Evolutionary conservation across 2,888 invertebrate species (phyloP), one percentile per base, ranked within the genome.

Genomic region (Pseudococcus longispinus): DNA sequence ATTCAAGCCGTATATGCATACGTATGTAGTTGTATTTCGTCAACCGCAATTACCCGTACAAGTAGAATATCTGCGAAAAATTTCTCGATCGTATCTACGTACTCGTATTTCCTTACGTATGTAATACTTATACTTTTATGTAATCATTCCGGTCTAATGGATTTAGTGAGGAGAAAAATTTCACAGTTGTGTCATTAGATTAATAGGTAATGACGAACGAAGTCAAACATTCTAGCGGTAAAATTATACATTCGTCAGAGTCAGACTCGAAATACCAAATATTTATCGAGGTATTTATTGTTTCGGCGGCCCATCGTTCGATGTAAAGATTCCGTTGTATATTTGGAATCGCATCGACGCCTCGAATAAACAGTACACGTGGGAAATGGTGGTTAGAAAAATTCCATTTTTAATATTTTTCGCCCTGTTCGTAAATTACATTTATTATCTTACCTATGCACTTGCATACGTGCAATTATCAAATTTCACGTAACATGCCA

Each of bases 81-180:
- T 60, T 60, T 60, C 51, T 51, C 23, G 23, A 60, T n/a, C 9
- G 13, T 6, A 23, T 3, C 23, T 60, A 60, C 23, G 55, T 55
- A 55, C 8, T 11, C 15, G 9, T 46, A 13, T 46, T 46, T 46
- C 2, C n/a, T n/a, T n/a, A n/a, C n/a, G n/a, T n/a, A n/a, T n/a
- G n/a, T n/a, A n/a, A n/a, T n/a, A n/a, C n/a, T n/a, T n/a, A n/a
- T n/a, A n/a, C n/a, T n/a, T 55, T 60, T 60, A 60, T 23, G 60
- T 60, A 60, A 60, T 60, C 60, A 60, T 60, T 60, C 60, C 60
- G 60, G 60, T 60, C 60, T 60, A 23, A 60, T 60, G 60, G 60
- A 23, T 60, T 60, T 60, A n/a, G 23, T 11, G 20, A 11, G n/a
- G 15, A n/a, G n/a, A 51, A 60, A 60, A 60, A 51, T 6, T 23